A percentile compares a stretch with the other conserved stretches of the same genome.
Evolutionary conservation across 2,888 invertebrate genomes (phyloP).

Genomic region (Leptinotarsa tumamoca): DNA sequence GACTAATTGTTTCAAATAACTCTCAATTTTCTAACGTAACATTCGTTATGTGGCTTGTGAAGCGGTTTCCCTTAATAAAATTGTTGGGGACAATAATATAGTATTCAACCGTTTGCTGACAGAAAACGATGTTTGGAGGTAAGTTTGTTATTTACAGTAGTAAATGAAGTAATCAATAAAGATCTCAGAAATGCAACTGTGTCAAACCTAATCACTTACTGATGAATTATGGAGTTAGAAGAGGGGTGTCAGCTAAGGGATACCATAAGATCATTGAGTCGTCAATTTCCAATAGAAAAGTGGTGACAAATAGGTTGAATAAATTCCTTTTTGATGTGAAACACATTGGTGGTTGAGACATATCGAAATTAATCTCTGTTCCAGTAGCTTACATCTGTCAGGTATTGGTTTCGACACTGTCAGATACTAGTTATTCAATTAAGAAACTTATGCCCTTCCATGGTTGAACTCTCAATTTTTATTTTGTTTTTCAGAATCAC

Average conservation of each 20-base stretch:
- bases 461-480: conserved; percentile 11
- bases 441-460: conserved; percentile 8
- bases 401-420: not conserved
- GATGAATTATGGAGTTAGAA: conserved; percentile 11
- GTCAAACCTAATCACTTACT: not conserved
- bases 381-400: not conserved
- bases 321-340: conserved; percentile 17
- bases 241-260: conserved; percentile 16
- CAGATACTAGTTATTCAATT: conserved; percentile 25
- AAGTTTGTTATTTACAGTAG: conserved; percentile 8
- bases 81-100: conserved; percentile 13
- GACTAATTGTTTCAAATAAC: not conserved
- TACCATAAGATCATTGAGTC: conserved; percentile 8
- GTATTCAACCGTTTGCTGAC: conserved; percentile 1
- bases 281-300: conserved; percentile 10
- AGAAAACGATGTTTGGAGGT: conserved; percentile 8
- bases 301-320: conserved; percentile 5
- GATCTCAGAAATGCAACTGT: conserved; percentile 22
- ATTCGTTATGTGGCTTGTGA: conserved; percentile 11
- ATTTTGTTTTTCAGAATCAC: conserved; percentile 14
- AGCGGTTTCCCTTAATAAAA: conserved; percentile 19
- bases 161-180: conserved; percentile 17
- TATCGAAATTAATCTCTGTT: conserved; percentile 8
- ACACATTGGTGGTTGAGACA: conserved; percentile 17
- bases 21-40: not conserved